Percentiles rank a stretch among this genome's conserved stretches.
Evolutionary conservation across 1,140 invertebrate species (phyloP).

Genomic region (Macrosteles quadrilineatus): DNA sequence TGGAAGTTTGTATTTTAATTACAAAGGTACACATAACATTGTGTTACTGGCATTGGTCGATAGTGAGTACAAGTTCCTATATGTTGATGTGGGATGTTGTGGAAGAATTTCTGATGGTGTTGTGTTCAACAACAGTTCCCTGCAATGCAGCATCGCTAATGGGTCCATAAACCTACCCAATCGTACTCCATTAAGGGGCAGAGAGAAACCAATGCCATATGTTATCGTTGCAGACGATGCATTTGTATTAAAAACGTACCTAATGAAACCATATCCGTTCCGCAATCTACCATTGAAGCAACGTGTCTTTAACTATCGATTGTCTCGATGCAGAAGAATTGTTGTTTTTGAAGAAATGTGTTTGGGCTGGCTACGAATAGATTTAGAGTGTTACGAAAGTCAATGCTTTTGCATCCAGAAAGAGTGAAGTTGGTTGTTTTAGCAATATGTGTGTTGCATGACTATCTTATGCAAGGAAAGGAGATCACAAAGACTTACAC

Average conservation of each 20-base stretch:
- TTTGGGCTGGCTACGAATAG: not conserved
- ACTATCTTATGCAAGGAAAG: not conserved
- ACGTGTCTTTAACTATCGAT: too few species aligned
- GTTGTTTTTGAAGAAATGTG: conserved; percentile 1
- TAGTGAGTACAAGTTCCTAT: not conserved
- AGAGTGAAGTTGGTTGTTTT: not conserved
- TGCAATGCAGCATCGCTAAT: not conserved
- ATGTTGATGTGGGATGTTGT: not conserved
- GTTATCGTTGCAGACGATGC: not conserved
- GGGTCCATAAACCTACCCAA: not conserved
- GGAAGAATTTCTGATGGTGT: not conserved
- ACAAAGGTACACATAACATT: conserved; percentile 50
- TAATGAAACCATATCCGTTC: conserved; percentile 1
- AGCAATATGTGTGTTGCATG: conserved; percentile 1
- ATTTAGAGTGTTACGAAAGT: not conserved
- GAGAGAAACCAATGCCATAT: not conserved
- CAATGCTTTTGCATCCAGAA: conserved; percentile 1
- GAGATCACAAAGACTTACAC: too few species aligned
- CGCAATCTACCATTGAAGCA: too few species aligned
- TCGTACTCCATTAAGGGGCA: not conserved
- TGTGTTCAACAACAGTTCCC: not conserved
- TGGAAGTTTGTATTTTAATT: conserved; percentile 50
- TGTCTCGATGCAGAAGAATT: conserved; percentile 2
- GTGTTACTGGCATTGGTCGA: conserved; percentile 48
- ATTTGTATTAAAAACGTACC: not conserved